Conservation (phyloP, 2,797 vertebrate species). For the Discoglossus pictus region DNA sequence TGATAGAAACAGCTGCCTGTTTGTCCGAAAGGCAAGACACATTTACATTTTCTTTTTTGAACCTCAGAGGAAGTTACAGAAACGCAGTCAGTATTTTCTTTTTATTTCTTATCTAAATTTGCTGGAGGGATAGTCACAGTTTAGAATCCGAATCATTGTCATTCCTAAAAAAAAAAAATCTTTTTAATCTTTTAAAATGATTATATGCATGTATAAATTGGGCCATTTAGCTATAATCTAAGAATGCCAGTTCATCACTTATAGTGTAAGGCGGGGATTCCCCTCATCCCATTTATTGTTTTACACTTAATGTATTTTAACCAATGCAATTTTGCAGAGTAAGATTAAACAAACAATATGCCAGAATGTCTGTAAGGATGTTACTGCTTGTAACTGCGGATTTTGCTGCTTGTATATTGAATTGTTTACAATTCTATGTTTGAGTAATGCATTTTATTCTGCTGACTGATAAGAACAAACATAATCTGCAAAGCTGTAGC, state of each 20-base stretch:
- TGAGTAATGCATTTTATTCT: conserved; percentile 31
- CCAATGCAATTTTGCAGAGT: no score
- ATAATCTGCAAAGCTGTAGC: background rate
- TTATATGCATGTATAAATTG: no score
- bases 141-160: conserved; percentile 60
- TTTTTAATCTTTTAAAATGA: conserved; percentile 64
- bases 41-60: no score
- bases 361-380: conserved; percentile 34
- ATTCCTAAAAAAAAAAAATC: conserved; percentile 65
- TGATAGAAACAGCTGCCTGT: conserved; percentile 64
- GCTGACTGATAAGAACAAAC: background rate
- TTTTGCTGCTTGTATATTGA: conserved; percentile 59
- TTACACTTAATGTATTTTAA: no score
- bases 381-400: conserved; percentile 36
- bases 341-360: no score
- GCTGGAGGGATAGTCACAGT: conserved; percentile 56
- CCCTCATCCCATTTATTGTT: no score
- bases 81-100: conserved; percentile 62
- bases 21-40: conserved; percentile 55
- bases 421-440: conserved; percentile 50
- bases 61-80: no score
- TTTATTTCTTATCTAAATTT: conserved; percentile 60
- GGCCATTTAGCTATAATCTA: no score
- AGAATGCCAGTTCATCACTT: background rate
- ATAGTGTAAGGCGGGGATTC: conserved; percentile 3